Conservation (phyloP, 2,888 invertebrate species). For the Colostygia pectinataria region DNA sequence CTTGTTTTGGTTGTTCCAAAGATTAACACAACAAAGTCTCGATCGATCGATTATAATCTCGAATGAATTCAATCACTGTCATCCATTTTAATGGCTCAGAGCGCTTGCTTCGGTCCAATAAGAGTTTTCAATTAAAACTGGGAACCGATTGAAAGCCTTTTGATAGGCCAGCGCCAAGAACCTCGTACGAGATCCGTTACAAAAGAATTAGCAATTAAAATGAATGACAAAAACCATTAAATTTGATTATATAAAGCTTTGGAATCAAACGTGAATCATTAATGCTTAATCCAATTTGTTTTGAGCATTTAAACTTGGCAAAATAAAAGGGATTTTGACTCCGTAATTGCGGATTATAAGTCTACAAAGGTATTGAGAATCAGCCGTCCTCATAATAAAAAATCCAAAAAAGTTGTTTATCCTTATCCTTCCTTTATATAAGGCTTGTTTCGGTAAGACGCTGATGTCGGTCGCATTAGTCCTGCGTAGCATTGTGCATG, state of each 20-base stretch:
- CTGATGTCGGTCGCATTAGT: too few species aligned
- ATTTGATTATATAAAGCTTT: conserved; percentile 32
- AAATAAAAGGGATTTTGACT: conserved; percentile 15
- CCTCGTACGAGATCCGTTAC: conserved; percentile 37
- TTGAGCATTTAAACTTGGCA: conserved; percentile 10
- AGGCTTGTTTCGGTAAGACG: too few species aligned
- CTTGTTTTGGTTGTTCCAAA: conserved; percentile 12
- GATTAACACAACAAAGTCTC: conserved; percentile 29
- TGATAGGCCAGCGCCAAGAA: conserved; percentile 39
- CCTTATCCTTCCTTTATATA: too few species aligned
- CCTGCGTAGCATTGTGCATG: too few species aligned
- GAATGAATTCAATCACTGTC: conserved; percentile 42
- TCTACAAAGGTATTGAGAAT: not conserved
- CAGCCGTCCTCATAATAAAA: not conserved
- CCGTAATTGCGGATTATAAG: conserved; percentile 9
- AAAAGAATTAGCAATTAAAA: conserved; percentile 54
- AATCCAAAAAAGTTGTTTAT: too few species aligned
- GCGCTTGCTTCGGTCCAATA: conserved; percentile 40
- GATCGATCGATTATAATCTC: conserved; percentile 40
- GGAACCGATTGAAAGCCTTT: conserved; percentile 41
- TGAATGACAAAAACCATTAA: conserved; percentile 34
- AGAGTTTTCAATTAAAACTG: conserved; percentile 51
- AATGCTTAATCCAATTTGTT: conserved; percentile 29
- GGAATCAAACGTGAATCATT: conserved; percentile 33
- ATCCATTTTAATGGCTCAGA: conserved; percentile 38